These are phyloP conservation scores for Myotis pilosus DNA, from an alignment of 2,797 vertebrate species.

Conservation along the genomic window DNA sequence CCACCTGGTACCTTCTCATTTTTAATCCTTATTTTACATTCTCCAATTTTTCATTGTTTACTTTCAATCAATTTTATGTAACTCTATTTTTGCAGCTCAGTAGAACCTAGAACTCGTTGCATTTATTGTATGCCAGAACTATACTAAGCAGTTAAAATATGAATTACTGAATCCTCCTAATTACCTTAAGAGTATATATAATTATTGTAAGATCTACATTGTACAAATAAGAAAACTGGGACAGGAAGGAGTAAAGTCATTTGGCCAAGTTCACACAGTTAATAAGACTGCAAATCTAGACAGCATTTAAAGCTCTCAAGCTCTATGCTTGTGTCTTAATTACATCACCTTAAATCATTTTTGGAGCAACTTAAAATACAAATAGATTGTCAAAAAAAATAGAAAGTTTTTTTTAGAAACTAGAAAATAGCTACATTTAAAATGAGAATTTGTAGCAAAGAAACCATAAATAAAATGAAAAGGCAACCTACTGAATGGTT, in stretches of 20 bases:
- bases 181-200: not conserved
- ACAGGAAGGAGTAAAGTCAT: not conserved
- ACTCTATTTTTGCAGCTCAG: not conserved
- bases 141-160: not conserved
- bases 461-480: not conserved
- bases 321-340: not conserved
- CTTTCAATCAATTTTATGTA: not conserved
- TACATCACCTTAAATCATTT: not conserved
- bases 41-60: not conserved
- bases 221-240: not conserved
- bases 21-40: slow-evolving; percentile 33
- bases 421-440: not conserved
- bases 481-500: not conserved
- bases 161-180: not conserved
- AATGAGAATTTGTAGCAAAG: not conserved
- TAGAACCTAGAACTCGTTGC: not conserved
- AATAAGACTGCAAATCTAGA: not conserved
- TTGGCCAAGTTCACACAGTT: not conserved
- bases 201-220: not conserved
- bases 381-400: not conserved
- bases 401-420: not conserved
- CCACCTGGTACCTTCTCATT: not conserved
- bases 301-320: not conserved
- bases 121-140: not conserved
- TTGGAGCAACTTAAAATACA: not conserved